phyloP scores from a whole-genome alignment of 2,113 vertebrate species.

The Murina feae region DNA sequence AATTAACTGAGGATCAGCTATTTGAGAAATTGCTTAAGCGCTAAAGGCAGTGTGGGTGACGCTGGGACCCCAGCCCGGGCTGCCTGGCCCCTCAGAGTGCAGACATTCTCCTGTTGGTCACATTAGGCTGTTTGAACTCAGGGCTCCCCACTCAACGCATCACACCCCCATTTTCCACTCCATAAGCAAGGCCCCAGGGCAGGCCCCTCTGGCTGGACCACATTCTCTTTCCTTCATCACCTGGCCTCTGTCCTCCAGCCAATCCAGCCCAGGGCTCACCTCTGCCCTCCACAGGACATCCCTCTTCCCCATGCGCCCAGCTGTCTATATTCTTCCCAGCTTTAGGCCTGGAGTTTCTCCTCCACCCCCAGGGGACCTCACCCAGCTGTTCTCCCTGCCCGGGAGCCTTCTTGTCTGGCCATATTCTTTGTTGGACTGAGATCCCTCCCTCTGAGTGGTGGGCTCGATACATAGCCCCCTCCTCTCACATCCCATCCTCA shows the following conservation, averaged over 20 bases:
- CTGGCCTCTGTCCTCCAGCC: background rate
- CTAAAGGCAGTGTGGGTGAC: background rate
- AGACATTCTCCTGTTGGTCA: background rate
- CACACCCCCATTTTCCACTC: background rate
- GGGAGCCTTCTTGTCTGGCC: background rate
- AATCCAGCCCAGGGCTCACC: background rate
- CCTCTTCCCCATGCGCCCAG: fast-evolving
- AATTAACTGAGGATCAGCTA: background rate
- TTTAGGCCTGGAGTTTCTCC: background rate
- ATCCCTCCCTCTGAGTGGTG: background rate
- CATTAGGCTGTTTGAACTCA: background rate
- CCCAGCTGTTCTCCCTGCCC: background rate
- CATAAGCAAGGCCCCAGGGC: background rate
- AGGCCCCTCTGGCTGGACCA: background rate
- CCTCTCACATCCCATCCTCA: background rate
- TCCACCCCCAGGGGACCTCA: background rate
- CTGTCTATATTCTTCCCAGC: background rate
- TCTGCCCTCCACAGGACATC: background rate
- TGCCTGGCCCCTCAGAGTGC: background rate
- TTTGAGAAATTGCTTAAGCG: background rate
- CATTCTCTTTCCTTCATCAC: background rate
- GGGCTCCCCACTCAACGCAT: background rate
- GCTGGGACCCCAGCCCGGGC: background rate
- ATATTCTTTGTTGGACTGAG: background rate
- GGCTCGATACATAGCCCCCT: background rate